Percentiles rank a stretch among this genome's conserved stretches.
Evolutionary conservation across 37 sponge, comb jelly and placozoan species (phyloP).

Genomic region (Hormiphora californensis): DNA sequence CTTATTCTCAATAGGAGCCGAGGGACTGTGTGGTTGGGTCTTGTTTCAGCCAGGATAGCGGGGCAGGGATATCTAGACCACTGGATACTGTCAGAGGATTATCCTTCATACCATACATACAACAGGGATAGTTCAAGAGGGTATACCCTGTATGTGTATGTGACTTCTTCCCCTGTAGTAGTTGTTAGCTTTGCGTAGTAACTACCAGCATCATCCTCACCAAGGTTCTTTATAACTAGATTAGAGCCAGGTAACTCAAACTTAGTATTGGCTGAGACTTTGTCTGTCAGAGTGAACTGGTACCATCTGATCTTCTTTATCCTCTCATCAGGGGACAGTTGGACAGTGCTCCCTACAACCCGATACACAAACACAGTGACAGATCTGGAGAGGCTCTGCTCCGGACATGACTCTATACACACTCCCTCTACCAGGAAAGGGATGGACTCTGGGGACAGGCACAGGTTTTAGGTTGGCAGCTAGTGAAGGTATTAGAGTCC

Average conservation of each 20-base stretch:
- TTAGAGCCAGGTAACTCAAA: not conserved
- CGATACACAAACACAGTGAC: not conserved
- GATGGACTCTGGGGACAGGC: not conserved
- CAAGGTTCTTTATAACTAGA: not conserved
- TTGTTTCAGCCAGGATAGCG: constrained; percentile 1
- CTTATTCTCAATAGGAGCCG: no score
- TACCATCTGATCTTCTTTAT: not conserved
- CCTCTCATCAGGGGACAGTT: not conserved
- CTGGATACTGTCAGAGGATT: not conserved
- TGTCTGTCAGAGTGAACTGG: no score
- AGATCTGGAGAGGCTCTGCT: not conserved
- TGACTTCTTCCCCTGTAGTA: not conserved
- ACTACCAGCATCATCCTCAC: not conserved
- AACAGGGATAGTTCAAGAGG: not conserved
- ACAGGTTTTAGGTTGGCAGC: not conserved
- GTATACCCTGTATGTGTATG: not conserved
- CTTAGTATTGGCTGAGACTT: not conserved
- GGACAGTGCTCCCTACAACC: not conserved
- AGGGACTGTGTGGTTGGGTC: no score
- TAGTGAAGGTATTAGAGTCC: not conserved
- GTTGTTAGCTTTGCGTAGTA: not conserved
- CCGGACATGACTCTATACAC: not conserved
- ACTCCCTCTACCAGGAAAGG: not conserved
- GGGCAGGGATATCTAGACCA: not conserved
- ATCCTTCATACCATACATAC: not conserved